phyloP scores from a whole-genome alignment of 2,113 vertebrate species.

The Osmerus eperlanus region DNA sequence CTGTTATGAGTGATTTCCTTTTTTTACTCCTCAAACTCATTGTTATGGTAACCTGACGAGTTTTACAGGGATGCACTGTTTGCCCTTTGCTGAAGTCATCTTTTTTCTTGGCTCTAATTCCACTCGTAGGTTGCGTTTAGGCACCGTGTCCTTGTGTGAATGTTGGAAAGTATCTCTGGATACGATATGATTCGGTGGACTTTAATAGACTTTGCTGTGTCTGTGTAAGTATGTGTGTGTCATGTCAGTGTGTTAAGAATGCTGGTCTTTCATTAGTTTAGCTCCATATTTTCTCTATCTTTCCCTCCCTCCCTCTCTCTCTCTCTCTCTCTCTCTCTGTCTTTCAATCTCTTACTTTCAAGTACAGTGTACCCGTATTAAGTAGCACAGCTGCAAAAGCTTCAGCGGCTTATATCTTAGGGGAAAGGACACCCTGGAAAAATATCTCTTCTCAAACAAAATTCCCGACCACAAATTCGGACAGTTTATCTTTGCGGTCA shows the following conservation, averaged over 20 bases:
- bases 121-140: background rate
- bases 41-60: slow-evolving; percentile 21
- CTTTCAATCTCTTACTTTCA: background rate
- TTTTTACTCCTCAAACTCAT: slow-evolving; percentile 1
- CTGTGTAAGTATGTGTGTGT: background rate
- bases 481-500: slow-evolving; percentile 20
- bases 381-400: slow-evolving; percentile 42
- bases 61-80: background rate
- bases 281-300: background rate
- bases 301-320: slow-evolving; percentile 8
- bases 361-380: background rate
- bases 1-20: background rate
- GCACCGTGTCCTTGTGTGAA: background rate
- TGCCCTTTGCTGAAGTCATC: slow-evolving; percentile 5
- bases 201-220: background rate
- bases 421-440: slow-evolving; percentile 10
- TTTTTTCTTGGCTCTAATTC: background rate
- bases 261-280: background rate
- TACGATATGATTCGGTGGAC: background rate
- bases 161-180: too few relatives aligned
- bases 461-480: slow-evolving; percentile 8
- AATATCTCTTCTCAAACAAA: slow-evolving; percentile 39
- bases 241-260: background rate
- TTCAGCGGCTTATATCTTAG: slow-evolving; percentile 21
- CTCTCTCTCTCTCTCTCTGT: slow-evolving; percentile 10